These are phyloP conservation scores for Drosophila lacertosa DNA, from an alignment of 1,140 invertebrate species.

Conservation along the genomic window DNA sequence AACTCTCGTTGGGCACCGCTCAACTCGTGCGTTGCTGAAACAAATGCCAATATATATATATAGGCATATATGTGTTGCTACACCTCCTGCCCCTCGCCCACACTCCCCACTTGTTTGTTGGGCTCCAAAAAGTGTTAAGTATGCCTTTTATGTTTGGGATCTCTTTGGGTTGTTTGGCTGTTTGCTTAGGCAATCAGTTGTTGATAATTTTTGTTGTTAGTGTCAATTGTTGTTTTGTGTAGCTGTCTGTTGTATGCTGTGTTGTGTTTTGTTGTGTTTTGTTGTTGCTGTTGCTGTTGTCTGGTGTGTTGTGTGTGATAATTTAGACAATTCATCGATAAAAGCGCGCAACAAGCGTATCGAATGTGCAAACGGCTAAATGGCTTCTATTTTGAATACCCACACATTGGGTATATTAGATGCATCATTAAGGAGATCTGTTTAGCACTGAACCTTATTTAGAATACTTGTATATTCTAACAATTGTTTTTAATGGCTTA, in stretches of 20 bases:
- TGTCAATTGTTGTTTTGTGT: constrained; percentile 57
- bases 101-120: constrained; percentile 60
- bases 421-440: too few species aligned
- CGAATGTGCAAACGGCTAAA: constrained; percentile 48
- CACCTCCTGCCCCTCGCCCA: not conserved
- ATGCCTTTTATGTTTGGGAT: constrained; percentile 48
- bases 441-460: not conserved
- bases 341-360: constrained; percentile 71
- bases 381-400: constrained; percentile 46
- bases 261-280: constrained; percentile 20
- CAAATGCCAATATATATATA: constrained; percentile 69
- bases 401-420: not conserved
- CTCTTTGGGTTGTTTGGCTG: constrained; percentile 48
- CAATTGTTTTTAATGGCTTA: too few species aligned
- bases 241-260: constrained; percentile 46
- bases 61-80: constrained; percentile 17
- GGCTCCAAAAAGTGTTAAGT: constrained; percentile 82
- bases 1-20: constrained; percentile 45
- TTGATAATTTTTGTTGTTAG: constrained; percentile 77
- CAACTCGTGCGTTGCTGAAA: constrained; percentile 78
- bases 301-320: constrained; percentile 57
- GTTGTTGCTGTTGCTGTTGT: constrained; percentile 27
- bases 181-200: constrained; percentile 76
- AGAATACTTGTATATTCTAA: not conserved
- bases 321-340: constrained; percentile 74